These are phyloP conservation scores for Tachypleus tridentatus DNA, from an alignment of 1,140 invertebrate species.

Conservation along the genomic window DNA sequence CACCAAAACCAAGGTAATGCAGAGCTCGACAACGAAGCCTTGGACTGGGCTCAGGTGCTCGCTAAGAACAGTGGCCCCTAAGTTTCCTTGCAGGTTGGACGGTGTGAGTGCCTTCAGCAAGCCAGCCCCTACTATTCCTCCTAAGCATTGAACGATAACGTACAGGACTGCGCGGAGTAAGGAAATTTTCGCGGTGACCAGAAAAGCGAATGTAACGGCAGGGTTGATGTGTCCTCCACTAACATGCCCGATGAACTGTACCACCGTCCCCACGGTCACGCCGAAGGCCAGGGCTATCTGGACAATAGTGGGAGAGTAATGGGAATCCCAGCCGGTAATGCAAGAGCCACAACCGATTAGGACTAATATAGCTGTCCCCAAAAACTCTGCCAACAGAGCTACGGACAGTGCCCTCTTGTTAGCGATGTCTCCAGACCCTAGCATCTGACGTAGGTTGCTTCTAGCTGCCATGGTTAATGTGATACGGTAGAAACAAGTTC, in stretches of 20 bases:
- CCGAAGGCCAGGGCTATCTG: conserved; percentile 78
- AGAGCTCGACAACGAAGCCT: conserved; percentile 64
- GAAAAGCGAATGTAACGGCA: conserved; percentile 62
- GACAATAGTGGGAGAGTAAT: conserved; percentile 32
- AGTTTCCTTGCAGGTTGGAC: conserved; percentile 30
- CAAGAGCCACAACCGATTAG: conserved; percentile 69
- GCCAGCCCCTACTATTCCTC: conserved; percentile 49
- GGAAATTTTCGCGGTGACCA: conserved; percentile 61
- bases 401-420: conserved; percentile 1
- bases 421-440: no score
- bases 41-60: conserved; percentile 40
- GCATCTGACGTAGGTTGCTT: background rate
- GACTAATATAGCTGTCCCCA: conserved; percentile 75
- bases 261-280: conserved; percentile 51
- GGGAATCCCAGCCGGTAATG: conserved; percentile 28
- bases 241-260: conserved; percentile 54
- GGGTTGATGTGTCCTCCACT: conserved; percentile 84
- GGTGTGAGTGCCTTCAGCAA: conserved; percentile 38
- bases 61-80: conserved; percentile 40
- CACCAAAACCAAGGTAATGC: conserved; percentile 77
- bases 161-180: conserved; percentile 59
- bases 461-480: no score
- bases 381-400: conserved; percentile 51
- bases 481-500: no score
- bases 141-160: conserved; percentile 59